Percentiles rank a stretch among this genome's conserved stretches.
Conservation (phyloP, 2,888 invertebrate species). For the Drosophila siamana region DNA sequence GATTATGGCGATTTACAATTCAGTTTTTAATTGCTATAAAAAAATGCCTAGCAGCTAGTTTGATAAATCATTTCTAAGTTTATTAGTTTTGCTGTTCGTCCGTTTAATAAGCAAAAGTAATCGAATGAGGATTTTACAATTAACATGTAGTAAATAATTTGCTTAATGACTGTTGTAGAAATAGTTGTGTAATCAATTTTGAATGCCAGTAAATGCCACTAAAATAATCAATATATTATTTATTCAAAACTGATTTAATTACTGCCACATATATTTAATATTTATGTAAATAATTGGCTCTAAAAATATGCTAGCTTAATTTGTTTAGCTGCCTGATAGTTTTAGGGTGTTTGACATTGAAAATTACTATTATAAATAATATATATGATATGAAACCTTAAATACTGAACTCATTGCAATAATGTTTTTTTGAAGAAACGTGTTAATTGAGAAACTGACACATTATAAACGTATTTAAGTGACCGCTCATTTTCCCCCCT, state of each 20-base stretch:
- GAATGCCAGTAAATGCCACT: too few relatives aligned
- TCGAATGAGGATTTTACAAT: neutral
- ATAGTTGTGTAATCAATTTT: neutral
- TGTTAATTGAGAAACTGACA: neutral
- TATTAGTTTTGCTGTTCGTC: too few relatives aligned
- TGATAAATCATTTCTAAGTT: neutral
- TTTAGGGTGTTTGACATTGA: too few relatives aligned
- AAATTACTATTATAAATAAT: too few relatives aligned
- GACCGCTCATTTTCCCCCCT: constrained; percentile 19
- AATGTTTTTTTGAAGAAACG: neutral
- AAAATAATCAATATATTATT: neutral
- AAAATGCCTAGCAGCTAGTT: too few relatives aligned
- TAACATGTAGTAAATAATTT: too few relatives aligned
- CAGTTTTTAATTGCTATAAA: neutral
- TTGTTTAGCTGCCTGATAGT: too few relatives aligned
- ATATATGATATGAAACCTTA: too few relatives aligned
- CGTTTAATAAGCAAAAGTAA: neutral
- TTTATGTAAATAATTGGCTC: too few relatives aligned
- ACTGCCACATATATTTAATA: too few relatives aligned
- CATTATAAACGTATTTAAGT: constrained; percentile 3
- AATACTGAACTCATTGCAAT: neutral
- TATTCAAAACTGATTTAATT: neutral
- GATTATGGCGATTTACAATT: neutral
- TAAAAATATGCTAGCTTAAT: too few relatives aligned
- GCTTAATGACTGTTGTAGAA: too few relatives aligned